Evolutionary conservation across 2,113 vertebrate genomes (phyloP).

Genomic region (Daubentonia madagascariensis): DNA sequence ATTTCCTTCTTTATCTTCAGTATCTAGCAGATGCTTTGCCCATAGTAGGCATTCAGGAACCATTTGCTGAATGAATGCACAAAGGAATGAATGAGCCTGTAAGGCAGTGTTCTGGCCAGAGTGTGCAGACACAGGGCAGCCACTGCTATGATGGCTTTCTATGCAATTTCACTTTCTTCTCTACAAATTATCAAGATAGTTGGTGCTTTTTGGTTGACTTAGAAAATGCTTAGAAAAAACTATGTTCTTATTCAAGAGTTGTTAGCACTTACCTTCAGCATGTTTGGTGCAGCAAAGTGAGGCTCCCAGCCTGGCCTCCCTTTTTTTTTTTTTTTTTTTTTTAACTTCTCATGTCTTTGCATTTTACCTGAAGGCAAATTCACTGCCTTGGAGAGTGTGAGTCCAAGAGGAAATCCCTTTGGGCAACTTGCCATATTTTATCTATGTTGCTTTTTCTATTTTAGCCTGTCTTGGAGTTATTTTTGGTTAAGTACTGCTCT

Average conservation of each 20-base stretch:
- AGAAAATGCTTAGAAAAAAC: background rate
- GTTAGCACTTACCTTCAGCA: background rate
- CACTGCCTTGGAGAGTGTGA: background rate
- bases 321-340: background rate
- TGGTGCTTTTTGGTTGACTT: background rate
- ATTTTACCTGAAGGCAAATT: slow-evolving; percentile 27
- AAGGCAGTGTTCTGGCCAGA: background rate
- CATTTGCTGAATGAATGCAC: background rate
- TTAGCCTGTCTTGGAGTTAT: background rate
- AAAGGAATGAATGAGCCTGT: background rate
- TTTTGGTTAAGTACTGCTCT: slow-evolving; percentile 6
- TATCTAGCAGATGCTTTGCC: background rate
- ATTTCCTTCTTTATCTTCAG: background rate
- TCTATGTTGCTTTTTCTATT: background rate
- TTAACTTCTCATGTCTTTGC: background rate
- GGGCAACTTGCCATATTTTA: background rate
- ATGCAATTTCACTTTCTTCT: background rate
- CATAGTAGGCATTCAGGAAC: background rate
- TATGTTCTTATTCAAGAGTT: background rate
- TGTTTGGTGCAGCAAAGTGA: background rate
- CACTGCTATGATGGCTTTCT: background rate
- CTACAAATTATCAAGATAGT: background rate
- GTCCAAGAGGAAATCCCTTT: slow-evolving; percentile 9
- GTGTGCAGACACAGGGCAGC: background rate
- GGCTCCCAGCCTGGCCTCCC: background rate